phyloP scores from a whole-genome alignment of 2,113 vertebrate genomes.

The Caloenas nicobarica region DNA sequence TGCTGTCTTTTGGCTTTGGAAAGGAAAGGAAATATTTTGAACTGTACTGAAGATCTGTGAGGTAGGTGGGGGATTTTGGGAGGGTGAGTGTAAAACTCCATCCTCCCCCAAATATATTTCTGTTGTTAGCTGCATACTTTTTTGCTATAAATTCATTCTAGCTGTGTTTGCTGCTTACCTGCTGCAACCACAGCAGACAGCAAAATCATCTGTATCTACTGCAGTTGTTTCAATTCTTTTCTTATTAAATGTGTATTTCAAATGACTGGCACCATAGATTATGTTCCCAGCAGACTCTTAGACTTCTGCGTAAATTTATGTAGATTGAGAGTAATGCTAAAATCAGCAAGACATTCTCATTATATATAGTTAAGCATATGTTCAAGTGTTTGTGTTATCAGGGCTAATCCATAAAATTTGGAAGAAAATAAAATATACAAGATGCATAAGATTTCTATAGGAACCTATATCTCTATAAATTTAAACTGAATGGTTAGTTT shows the following conservation, averaged over 20 bases:
- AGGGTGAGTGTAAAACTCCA: not conserved
- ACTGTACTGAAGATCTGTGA: not conserved
- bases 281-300: not conserved
- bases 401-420: constrained; percentile 34
- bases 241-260: constrained; percentile 22
- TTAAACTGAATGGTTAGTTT: not conserved
- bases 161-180: not conserved
- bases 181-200: not conserved
- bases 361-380: constrained; percentile 47
- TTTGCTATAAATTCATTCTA: not conserved
- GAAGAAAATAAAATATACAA: not conserved
- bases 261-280: not conserved
- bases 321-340: not conserved
- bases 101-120: not conserved
- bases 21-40: not conserved
- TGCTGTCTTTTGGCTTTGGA: not conserved
- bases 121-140: not conserved
- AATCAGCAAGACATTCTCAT: constrained; percentile 28
- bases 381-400: constrained; percentile 9
- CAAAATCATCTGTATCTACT: not conserved
- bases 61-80: not conserved
- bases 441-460: not conserved
- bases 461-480: not conserved
- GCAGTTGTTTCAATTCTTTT: constrained; percentile 21
- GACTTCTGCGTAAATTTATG: constrained; percentile 22